Percentiles rank a stretch among this genome's conserved stretches.
These are phyloP conservation scores for Phocides pigmalion DNA, from an alignment of 1,140 invertebrate genomes.

Conservation along the genomic window DNA sequence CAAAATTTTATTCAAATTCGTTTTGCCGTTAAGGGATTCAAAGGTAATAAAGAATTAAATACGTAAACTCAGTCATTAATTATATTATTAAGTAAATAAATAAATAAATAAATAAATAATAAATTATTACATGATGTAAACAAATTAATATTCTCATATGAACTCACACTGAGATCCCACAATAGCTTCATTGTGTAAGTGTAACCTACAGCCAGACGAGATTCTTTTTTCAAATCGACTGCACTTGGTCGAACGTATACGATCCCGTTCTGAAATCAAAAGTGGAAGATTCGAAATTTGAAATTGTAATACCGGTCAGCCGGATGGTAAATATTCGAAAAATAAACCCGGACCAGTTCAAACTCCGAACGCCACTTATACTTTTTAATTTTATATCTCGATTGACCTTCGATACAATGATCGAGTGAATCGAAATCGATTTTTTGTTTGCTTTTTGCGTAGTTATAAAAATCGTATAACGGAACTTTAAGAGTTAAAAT, in stretches of 20 bases:
- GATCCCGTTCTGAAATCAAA: constrained; percentile 46
- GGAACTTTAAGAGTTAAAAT: constrained; percentile 40
- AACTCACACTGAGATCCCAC: constrained; percentile 11
- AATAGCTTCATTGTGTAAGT: constrained; percentile 17
- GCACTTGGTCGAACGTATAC: constrained; percentile 15
- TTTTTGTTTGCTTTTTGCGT: constrained; percentile 58
- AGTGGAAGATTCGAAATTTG: constrained; percentile 65
- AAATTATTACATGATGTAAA: too few species aligned
- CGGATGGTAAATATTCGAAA: constrained; percentile 75
- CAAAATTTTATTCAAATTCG: too few species aligned
- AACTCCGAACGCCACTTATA: constrained; percentile 70
- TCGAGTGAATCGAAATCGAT: constrained; percentile 62
- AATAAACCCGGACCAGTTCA: constrained; percentile 70
- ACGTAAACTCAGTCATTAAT: too few species aligned
- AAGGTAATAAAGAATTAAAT: too few species aligned
- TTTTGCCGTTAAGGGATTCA: too few species aligned
- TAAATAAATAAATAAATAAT: too few species aligned
- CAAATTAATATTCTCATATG: background rate
- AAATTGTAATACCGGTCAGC: constrained; percentile 75
- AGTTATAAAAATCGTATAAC: constrained; percentile 44
- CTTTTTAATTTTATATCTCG: constrained; percentile 81
- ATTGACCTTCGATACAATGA: constrained; percentile 75
- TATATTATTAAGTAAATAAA: too few species aligned
- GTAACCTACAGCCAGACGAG: background rate
- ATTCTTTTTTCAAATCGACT: constrained; percentile 19